These are phyloP conservation scores for Myrmophylax atrothorax DNA, from an alignment of 2,113 vertebrate species.

Conservation along the genomic window DNA sequence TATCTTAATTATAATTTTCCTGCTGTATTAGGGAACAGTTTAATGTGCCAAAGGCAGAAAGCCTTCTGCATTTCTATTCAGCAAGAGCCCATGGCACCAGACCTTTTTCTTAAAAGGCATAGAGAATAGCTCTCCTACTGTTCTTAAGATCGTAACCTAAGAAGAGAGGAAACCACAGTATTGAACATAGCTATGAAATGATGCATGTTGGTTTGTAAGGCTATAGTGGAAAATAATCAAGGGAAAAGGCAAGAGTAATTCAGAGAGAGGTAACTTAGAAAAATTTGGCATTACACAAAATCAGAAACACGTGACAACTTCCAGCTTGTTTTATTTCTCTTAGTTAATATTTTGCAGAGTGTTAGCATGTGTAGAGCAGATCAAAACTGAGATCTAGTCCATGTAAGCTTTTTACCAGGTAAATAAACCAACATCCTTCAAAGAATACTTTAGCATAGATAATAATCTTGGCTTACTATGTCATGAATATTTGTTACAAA, in stretches of 20 bases:
- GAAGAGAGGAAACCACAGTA: neutral
- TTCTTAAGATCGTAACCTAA: neutral
- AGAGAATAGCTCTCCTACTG: neutral
- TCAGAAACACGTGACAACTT: neutral
- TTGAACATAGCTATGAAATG: neutral
- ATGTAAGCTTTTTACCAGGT: neutral
- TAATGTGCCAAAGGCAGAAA: neutral
- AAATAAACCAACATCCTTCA: neutral
- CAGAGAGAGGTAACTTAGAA: neutral
- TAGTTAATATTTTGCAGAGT: slow-evolving; percentile 42
- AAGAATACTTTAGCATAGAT: neutral
- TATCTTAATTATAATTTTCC: slow-evolving; percentile 15
- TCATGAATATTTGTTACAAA: neutral
- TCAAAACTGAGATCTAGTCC: neutral
- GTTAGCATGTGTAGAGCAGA: neutral
- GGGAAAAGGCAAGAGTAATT: neutral
- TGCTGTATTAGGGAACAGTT: neutral
- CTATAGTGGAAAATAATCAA: neutral
- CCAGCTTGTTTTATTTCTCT: neutral
- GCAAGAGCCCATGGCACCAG: neutral
- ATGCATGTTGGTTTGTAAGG: neutral
- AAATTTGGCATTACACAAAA: neutral
- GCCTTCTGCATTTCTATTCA: neutral
- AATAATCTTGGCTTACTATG: neutral
- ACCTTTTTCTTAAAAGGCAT: neutral